Conservation (phyloP, 2,888 invertebrate species). For the Saturnia japonica region DNA sequence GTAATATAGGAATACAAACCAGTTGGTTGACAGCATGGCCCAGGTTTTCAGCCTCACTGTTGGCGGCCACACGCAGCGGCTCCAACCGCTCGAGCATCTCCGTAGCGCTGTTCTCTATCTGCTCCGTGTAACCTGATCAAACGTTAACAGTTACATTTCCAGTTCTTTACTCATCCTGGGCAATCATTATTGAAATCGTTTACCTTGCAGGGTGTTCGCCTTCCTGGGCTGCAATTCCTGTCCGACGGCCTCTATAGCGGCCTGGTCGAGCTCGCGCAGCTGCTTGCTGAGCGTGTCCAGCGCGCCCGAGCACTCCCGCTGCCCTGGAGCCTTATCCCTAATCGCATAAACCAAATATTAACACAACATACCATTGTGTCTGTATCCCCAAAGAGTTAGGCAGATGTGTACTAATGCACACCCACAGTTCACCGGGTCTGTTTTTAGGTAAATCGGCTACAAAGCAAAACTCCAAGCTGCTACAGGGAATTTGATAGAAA, state of each 20-base stretch:
- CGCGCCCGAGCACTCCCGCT: slow-evolving; percentile 94
- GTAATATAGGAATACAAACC: slow-evolving; percentile 56
- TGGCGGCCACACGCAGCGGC: slow-evolving; percentile 91
- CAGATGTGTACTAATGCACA: too few relatives aligned
- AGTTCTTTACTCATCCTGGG: too few relatives aligned
- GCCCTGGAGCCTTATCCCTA: slow-evolving; percentile 97
- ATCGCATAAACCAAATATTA: neutral
- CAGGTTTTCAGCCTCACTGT: slow-evolving; percentile 94
- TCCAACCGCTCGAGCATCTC: slow-evolving; percentile 93
- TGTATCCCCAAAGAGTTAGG: too few relatives aligned
- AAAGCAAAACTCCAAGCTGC: too few relatives aligned
- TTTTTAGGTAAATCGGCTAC: too few relatives aligned
- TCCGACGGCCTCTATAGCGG: slow-evolving; percentile 93
- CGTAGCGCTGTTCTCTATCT: slow-evolving; percentile 89
- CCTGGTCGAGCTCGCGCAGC: slow-evolving; percentile 92
- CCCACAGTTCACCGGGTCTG: too few relatives aligned
- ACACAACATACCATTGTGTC: too few relatives aligned
- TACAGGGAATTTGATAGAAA: too few relatives aligned
- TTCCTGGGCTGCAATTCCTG: slow-evolving; percentile 87
- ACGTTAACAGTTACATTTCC: neutral
- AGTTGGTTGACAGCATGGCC: slow-evolving; percentile 92
- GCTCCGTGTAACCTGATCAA: slow-evolving; percentile 86
- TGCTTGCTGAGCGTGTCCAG: slow-evolving; percentile 88
- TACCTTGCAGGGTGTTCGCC: slow-evolving; percentile 86
- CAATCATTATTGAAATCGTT: neutral